Evolutionary conservation across 2,888 invertebrate genomes (phyloP), one percentile per base, ranked within the genome.

Genomic region (Drosophila nr. fundita): DNA sequence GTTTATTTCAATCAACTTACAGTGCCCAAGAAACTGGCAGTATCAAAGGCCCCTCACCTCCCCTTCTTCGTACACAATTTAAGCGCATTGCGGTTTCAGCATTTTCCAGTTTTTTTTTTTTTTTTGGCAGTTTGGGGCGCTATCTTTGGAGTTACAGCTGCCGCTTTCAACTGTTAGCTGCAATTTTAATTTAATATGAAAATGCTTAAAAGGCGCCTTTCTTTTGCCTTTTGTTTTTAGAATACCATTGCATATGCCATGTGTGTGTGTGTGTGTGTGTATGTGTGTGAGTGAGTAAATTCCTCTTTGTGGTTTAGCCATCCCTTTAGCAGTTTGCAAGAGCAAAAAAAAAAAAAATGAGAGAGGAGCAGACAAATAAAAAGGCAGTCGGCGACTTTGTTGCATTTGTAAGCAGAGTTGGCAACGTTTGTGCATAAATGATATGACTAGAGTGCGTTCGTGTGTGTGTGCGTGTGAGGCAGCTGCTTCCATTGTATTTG

Each of bases 341-440:
- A 40, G 18, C 4, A 6, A 27, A 40, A 50, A 55, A 34, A 24
- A 24, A 24, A 60, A 65, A 71, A 68, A 64, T 50, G 52, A 55
- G 63, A 60, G 53, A 60, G 32, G 50, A 53, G 68, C 69, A 63
- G 76, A 75, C 79, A 76, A 71, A 71, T 72, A 81, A 80, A 87
- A 82, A 75, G 84, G 70, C 84, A 79, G 68, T 67, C 61, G 67
- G 59, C 80, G 80, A 81, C 80, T 82, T 80, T 77, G 80, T 66
- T 76, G 77, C 74, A 81, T 72, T 81, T 77, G 85, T 69, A 58
- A 80, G 85, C 74, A 72, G 71, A 83, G 77, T 87, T 87, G 89
- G 83, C 89, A 87, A 76, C 87, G 85, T 87, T 87, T 87, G 87
- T 85, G 87, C 87, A 82, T 89, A 87, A 87, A 87, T 87, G 86